phyloP scores from a whole-genome alignment of 2,113 vertebrate genomes.

The Caretta caretta region DNA sequence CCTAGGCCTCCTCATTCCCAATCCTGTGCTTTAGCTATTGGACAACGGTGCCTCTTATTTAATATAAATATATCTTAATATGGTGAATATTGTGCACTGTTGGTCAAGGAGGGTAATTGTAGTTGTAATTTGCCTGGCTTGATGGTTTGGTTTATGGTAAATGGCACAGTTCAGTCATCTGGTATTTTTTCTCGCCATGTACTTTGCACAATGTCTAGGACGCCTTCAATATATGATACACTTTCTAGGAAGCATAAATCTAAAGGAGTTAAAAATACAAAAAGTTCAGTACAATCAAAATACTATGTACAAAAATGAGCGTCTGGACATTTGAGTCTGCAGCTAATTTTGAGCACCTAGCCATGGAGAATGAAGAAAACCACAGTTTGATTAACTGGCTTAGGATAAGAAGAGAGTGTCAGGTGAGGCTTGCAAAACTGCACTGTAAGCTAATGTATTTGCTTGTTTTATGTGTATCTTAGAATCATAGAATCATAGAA shows the following conservation, averaged over 20 bases:
- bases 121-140: not conserved
- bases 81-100: not conserved
- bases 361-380: too few relatives aligned
- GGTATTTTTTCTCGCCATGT: too few relatives aligned
- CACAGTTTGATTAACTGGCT: not conserved
- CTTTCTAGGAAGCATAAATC: too few relatives aligned
- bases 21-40: not conserved
- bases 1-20: not conserved
- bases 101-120: not conserved
- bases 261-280: too few relatives aligned
- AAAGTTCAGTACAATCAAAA: not conserved
- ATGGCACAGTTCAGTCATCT: too few relatives aligned
- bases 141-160: not conserved
- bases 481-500: too few relatives aligned
- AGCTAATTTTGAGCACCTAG: too few relatives aligned
- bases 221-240: not conserved
- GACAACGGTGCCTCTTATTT: not conserved
- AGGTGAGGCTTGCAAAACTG: not conserved
- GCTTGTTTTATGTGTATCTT: not conserved
- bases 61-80: not conserved
- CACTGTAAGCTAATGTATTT: not conserved
- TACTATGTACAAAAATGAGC: not conserved
- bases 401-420: not conserved
- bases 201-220: too few relatives aligned
- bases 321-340: not conserved